Percentiles rank a stretch among this genome's conserved stretches.
phyloP scores from a whole-genome alignment of 2,888 invertebrate species.

The Orthonevra nobilis region DNA sequence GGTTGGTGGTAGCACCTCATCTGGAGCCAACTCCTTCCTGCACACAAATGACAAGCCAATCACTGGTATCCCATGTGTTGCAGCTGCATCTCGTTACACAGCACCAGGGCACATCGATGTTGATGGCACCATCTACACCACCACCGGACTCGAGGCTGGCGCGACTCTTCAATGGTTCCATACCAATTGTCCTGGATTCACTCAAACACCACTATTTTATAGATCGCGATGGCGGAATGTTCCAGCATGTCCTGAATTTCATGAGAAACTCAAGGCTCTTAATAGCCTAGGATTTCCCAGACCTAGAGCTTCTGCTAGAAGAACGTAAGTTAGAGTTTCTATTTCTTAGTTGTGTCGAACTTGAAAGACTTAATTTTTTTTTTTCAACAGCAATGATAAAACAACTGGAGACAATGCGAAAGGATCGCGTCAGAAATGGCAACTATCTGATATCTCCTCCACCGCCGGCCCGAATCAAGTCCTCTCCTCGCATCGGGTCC shows the following conservation, averaged over 20 bases:
- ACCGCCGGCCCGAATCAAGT: slow-evolving; percentile 77
- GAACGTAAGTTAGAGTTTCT: slow-evolving; percentile 86
- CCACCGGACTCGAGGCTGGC: slow-evolving; percentile 96
- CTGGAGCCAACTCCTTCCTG: slow-evolving; percentile 78
- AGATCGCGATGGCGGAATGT: slow-evolving; percentile 98
- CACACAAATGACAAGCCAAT: slow-evolving; percentile 87
- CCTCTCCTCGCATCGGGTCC: slow-evolving; percentile 74
- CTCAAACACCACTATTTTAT: slow-evolving; percentile 99
- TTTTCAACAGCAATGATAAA: slow-evolving; percentile 89
- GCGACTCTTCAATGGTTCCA: slow-evolving; percentile 95
- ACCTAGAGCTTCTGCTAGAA: slow-evolving; percentile 92
- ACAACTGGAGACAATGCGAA: slow-evolving; percentile 87
- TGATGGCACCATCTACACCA: slow-evolving; percentile 97
- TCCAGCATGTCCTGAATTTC: slow-evolving; percentile 97
- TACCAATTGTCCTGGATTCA: slow-evolving; percentile 97
- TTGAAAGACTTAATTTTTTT: too few relatives aligned
- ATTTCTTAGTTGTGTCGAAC: too few relatives aligned
- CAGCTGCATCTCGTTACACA: slow-evolving; percentile 94
- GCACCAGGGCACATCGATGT: slow-evolving; percentile 99
- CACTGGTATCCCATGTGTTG: slow-evolving; percentile 95
- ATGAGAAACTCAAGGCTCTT: slow-evolving; percentile 94
- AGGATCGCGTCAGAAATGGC: slow-evolving; percentile 85
- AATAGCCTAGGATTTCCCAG: slow-evolving; percentile 92
- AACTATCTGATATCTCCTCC: slow-evolving; percentile 80
- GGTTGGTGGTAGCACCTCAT: slow-evolving; percentile 73